Percentiles rank a stretch among this genome's conserved stretches.
Evolutionary conservation across 2,888 invertebrate genomes (phyloP).

Genomic region (Venusia cambrica): DNA sequence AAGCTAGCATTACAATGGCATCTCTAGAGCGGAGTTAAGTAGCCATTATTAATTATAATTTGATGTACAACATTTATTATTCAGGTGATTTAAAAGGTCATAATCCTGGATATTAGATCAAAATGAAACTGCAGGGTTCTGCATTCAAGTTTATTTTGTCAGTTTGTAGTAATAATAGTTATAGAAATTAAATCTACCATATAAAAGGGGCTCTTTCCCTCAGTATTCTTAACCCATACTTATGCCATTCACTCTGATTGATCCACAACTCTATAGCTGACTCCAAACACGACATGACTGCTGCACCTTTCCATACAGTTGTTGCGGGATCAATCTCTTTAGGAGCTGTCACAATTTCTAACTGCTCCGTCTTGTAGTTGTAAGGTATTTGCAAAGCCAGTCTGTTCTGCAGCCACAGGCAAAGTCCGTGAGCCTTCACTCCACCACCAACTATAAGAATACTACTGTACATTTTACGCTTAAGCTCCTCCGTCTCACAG

Average conservation of each 20-base stretch:
- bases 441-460: constrained; percentile 96
- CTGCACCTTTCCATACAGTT: constrained; percentile 97
- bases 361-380: constrained; percentile 88
- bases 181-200: constrained; percentile 84
- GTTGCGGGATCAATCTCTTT: constrained; percentile 96
- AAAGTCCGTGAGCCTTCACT: constrained; percentile 90
- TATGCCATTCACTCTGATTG: constrained; percentile 91
- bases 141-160: too few species aligned
- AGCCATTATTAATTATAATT: too few species aligned
- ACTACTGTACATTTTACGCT: constrained; percentile 96
- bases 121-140: too few species aligned
- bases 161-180: too few species aligned
- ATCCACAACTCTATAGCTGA: constrained; percentile 97
- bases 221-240: constrained; percentile 90
- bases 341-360: constrained; percentile 94
- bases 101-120: too few species aligned
- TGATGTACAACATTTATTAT: too few species aligned
- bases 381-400: constrained; percentile 92
- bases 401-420: constrained; percentile 93
- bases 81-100: too few species aligned
- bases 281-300: constrained; percentile 95
- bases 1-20: too few species aligned
- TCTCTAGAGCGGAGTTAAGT: too few species aligned
- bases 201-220: constrained; percentile 96
- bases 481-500: constrained; percentile 93